Base-by-base conservation (phyloP, 2,797 vertebrate species). In the Tympanoctomys barrerae region DNA sequence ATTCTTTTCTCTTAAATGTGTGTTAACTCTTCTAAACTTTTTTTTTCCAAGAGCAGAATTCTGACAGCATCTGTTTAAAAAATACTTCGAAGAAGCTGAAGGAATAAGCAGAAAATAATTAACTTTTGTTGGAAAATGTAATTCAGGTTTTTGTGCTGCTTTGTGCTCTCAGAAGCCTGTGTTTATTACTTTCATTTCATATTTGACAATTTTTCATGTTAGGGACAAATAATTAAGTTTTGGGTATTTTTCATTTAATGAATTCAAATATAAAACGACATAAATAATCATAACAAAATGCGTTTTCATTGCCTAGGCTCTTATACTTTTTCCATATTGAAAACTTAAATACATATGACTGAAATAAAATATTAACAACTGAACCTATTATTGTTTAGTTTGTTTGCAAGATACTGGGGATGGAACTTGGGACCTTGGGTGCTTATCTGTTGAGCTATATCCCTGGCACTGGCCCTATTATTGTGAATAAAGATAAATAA, bases 1-100 rank as follows among this genome's bases (percentile, higher is more conserved):
- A 87, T 59, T 94, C 73, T 92, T 78, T 94, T 26, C 42, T 93
- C 57, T 97, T 73, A 33, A 91, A 78, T 95, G 7, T 94, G 94
- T 95, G 66, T 28, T 85, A 49, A 39, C 12, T 26, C 70, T 90
- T 97, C 59, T 94, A 26, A 57, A 57, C 2, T 31, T 94, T 84
- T 46, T 22, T 87, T 83, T 92, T 88, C n/a, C 80, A 94, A 66
- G 94, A 92, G 92, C 70, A 96, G 75, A 54, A n/a, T 95, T 96
- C 89, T 98, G 94, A 97, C 83, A 98, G 81, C 26, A 90, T 96
- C 78, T 96, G 39, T 87, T 84, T 80, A 89, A 89, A 93, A 91
- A 81, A 42, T 42, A 42, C 42, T 86, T 84, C 80, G 33, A 91
- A 81, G 24, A 62, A 68, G 19, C 39, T 84, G 33, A 70, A 33